Base-by-base conservation (phyloP, 2,888 invertebrate genomes). In the Trachelus stipa region DNA sequence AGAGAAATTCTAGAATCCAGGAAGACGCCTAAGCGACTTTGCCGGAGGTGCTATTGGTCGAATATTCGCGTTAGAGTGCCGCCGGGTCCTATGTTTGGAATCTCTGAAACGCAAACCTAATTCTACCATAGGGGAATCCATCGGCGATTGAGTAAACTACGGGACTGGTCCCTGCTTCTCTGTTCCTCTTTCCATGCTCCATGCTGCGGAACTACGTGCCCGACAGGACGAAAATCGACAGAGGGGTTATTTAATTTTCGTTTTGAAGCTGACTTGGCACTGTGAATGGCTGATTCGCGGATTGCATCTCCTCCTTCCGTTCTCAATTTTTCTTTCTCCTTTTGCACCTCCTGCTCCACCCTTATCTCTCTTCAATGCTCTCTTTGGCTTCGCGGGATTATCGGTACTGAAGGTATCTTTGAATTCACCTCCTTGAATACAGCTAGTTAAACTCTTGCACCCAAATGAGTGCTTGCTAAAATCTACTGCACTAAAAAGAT, bases 221-320 rank as follows among this genome's bases (percentile, higher is more conserved):
- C 23, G 37, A 37, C 1, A 23, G 56, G 56, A 23, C 71, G 77
- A 73, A 56, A 74, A 73, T 69, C 76, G 77, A 68, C 56, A 78
- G 78, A 75, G 81, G 84, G 84, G 86, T 87, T 89, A 89, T 89
- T 88, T 88, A 85, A 88, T 89, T 89, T 89, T 85, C 85, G 76
- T 82, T 77, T 76, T 74, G 81, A 83, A 82, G 84, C 85, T 85
- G 88, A 87, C 85, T 88, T 86, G 87, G 87, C 86, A 87, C 83
- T 81, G 79, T 81, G 81, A 82, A 85, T 83, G 85, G 84, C 81
- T 84, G 85, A 83, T 84, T 85, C 79, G 80, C 80, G 83, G 83
- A 87, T 86, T 82, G 83, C 82, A 76, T 76, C 71, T 73, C 75
- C 40, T 68, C 68, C 68, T 69, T 71, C 73, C 69, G 73, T 77